Conservation (phyloP, 2,888 invertebrate species). For the Tethea ocularis region DNA sequence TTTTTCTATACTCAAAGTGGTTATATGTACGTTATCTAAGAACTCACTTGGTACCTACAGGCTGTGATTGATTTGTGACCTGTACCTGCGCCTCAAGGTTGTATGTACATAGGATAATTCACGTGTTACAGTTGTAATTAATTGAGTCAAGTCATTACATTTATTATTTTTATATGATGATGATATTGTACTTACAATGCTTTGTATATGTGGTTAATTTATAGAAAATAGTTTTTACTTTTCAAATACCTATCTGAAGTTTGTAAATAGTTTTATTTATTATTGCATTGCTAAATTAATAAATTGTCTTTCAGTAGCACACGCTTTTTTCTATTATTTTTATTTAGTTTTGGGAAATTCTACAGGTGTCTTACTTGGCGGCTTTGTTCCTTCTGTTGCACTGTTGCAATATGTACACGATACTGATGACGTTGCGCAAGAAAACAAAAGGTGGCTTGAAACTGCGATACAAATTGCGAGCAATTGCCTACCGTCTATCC, state of each 20-base stretch:
- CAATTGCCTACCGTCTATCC: constrained; percentile 77
- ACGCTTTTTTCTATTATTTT: constrained; percentile 44
- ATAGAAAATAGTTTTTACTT: constrained; percentile 40
- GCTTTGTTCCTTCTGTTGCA: constrained; percentile 93
- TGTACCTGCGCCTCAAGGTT: too few species aligned
- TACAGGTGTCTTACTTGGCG: constrained; percentile 91
- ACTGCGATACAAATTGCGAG: constrained; percentile 84
- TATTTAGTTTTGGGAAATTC: constrained; percentile 58
- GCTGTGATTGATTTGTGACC: too few species aligned
- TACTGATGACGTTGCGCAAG: constrained; percentile 93
- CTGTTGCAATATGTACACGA: constrained; percentile 94
- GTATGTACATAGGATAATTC: too few species aligned
- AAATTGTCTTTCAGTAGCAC: constrained; percentile 67
- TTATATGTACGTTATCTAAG: too few species aligned
- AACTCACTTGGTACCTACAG: too few species aligned
- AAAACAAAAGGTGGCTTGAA: constrained; percentile 86
- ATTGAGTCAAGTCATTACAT: neutral
- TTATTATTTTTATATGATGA: constrained; percentile 22
- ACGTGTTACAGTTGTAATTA: neutral
- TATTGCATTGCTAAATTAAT: constrained; percentile 52
- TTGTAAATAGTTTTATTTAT: constrained; percentile 38
- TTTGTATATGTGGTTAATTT: constrained; percentile 52
- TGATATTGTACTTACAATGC: constrained; percentile 43
- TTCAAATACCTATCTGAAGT: constrained; percentile 28
- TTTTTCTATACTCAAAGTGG: too few species aligned